Evolutionary conservation across 1,140 invertebrate genomes (phyloP).

Genomic region (Brachionus asplanchnoidis): DNA sequence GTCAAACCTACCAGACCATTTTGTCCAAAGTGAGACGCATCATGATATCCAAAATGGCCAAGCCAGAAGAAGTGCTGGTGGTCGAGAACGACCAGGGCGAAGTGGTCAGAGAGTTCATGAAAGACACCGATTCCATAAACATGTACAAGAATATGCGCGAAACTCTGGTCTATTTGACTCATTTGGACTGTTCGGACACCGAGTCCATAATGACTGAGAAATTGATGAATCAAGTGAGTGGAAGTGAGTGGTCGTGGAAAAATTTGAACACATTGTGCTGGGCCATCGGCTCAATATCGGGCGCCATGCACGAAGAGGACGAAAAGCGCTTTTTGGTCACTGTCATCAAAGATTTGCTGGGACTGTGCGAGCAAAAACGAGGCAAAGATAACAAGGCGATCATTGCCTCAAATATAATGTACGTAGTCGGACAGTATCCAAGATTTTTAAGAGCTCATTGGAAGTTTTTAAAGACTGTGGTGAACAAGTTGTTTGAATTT

Average conservation of each 20-base stretch:
- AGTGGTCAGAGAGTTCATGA: constrained; percentile 98
- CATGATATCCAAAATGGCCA: constrained; percentile 99
- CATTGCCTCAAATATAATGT: constrained; percentile 99
- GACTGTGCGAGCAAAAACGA: constrained; percentile 96
- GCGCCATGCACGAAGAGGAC: constrained; percentile 97
- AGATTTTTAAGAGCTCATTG: constrained; percentile 97
- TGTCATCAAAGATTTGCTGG: constrained; percentile 96
- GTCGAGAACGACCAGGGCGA: constrained; percentile 99
- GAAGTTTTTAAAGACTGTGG: constrained; percentile 99
- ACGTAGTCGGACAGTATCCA: constrained; percentile 99
- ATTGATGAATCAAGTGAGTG: constrained; percentile 96
- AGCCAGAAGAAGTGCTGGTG: constrained; percentile 99
- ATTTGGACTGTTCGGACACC: constrained; percentile 88
- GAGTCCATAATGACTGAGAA: constrained; percentile 99
- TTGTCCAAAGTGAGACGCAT: constrained; percentile 73
- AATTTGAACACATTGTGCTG: constrained; percentile 97
- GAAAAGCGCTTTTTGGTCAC: constrained; percentile 98
- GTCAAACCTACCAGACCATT: constrained; percentile 26
- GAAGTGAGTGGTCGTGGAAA: constrained; percentile 99
- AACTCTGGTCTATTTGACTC: constrained; percentile 68
- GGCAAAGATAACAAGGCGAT: constrained; percentile 99
- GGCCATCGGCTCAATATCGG: constrained; percentile 99
- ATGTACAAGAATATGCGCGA: constrained; percentile 99
- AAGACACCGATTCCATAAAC: constrained; percentile 98
- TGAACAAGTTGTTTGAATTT: constrained; percentile 99